Percentiles rank a stretch among this genome's conserved stretches.
Evolutionary conservation across 2,888 invertebrate genomes (phyloP).

Genomic region (Hemistola chrysoprasaria): DNA sequence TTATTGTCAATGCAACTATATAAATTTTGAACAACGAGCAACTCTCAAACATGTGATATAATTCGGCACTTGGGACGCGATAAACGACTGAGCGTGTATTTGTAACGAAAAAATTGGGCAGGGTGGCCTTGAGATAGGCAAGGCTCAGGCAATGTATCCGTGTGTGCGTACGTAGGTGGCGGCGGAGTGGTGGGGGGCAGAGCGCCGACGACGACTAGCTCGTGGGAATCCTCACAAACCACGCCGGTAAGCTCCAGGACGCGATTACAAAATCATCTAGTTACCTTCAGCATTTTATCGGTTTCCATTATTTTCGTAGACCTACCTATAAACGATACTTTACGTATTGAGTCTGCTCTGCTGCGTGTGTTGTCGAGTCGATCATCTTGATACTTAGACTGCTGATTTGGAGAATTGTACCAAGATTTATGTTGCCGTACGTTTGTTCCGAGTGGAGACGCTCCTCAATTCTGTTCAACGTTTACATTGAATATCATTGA

Average conservation of each 20-base stretch:
- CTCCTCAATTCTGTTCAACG: conserved; percentile 15
- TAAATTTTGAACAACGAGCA: too few relatives aligned
- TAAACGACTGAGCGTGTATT: too few relatives aligned
- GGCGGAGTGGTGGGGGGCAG: conserved; percentile 70
- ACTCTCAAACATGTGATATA: too few relatives aligned
- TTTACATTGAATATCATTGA: conserved; percentile 6
- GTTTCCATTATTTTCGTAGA: conserved; percentile 77
- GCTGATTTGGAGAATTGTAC: conserved; percentile 72
- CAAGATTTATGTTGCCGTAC: conserved; percentile 37
- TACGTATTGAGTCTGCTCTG: conserved; percentile 77
- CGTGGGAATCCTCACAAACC: conserved; percentile 73
- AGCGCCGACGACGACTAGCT: conserved; percentile 60
- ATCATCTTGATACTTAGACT: conserved; percentile 71
- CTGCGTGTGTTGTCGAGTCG: conserved; percentile 78
- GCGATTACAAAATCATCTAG: conserved; percentile 60
- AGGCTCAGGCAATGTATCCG: conserved; percentile 56
- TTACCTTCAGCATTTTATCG: conserved; percentile 69
- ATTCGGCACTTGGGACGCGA: not conserved
- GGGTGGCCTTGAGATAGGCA: conserved; percentile 3
- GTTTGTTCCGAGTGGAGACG: conserved; percentile 13
- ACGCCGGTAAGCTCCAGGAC: conserved; percentile 74
- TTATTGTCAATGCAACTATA: too few relatives aligned
- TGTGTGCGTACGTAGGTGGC: conserved; percentile 79
- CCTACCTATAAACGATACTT: conserved; percentile 57
- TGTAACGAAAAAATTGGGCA: too few relatives aligned